A percentile compares a stretch with the other conserved stretches of the same genome.
These are phyloP conservation scores for Cynoglossus semilaevis DNA, from an alignment of 2,113 vertebrate species.

Conservation along the genomic window DNA sequence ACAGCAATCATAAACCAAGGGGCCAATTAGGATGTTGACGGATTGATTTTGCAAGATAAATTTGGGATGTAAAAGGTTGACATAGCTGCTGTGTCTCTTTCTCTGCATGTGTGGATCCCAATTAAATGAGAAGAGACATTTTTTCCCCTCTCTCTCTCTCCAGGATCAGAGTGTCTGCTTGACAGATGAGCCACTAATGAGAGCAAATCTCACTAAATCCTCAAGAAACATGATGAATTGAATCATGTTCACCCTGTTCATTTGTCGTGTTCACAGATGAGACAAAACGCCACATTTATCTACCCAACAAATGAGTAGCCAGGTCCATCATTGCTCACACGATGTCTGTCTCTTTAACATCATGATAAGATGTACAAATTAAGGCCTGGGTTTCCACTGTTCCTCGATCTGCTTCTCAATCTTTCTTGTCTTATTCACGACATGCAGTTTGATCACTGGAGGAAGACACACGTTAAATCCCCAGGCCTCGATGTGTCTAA, in stretches of 20 bases:
- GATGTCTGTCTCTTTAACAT: conserved; percentile 10
- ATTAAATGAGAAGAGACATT: conserved; percentile 70
- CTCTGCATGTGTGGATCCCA: conserved; percentile 68
- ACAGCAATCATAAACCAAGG: conserved; percentile 70
- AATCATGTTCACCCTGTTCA: conserved; percentile 66
- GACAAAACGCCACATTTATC: conserved; percentile 64
- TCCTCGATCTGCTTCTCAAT: conserved; percentile 18
- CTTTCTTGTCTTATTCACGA: conserved; percentile 32
- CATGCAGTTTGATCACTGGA: conserved; percentile 34
- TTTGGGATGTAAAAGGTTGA: conserved; percentile 79
- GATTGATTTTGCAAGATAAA: conserved; percentile 80
- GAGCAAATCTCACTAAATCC: conserved; percentile 72
- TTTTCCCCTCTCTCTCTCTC: conserved; percentile 44
- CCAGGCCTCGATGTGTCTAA: conserved; percentile 75
- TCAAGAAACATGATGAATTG: conserved; percentile 73
- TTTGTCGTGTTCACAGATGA: conserved; percentile 65
- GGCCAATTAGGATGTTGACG: conserved; percentile 80
- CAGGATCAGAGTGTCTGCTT: conserved; percentile 71
- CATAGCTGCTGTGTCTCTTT: conserved; percentile 77
- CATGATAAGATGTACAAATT: conserved; percentile 17
- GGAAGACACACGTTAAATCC: conserved; percentile 75
- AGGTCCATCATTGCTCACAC: conserved; percentile 51
- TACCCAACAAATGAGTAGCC: conserved; percentile 65
- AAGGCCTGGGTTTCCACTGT: conserved; percentile 9
- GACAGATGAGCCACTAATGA: conserved; percentile 76